Conservation (phyloP, 1,140 invertebrate species). For the Charaxes varanes region DNA sequence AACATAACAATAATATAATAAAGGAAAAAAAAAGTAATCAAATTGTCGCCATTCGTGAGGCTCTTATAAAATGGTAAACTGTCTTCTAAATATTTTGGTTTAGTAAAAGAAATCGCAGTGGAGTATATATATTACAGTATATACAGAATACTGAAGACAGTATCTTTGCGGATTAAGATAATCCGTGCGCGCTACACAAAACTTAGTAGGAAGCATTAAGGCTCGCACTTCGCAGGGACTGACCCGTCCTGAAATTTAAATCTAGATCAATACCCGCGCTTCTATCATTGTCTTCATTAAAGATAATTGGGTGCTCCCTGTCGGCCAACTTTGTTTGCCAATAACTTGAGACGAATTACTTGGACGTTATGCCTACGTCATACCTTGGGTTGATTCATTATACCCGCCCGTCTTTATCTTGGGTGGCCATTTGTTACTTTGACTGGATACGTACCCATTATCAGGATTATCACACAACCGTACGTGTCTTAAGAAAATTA, state of each 20-base stretch:
- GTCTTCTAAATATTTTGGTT: background rate
- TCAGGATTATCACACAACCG: no score
- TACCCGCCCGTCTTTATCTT: slow-evolving; percentile 16
- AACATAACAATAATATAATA: no score
- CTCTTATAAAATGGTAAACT: no score
- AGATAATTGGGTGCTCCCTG: slow-evolving; percentile 71
- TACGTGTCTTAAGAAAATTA: no score
- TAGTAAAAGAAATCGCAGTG: no score
- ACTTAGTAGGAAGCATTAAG: slow-evolving; percentile 71
- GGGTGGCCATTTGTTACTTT: slow-evolving; percentile 10
- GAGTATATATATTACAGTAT: no score
- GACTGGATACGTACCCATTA: no score
- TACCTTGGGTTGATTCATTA: slow-evolving; percentile 17
- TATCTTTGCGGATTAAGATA: slow-evolving; percentile 32
- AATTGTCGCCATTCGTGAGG: no score
- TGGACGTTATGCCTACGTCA: slow-evolving; percentile 37
- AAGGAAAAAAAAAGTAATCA: no score
- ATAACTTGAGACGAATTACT: slow-evolving; percentile 72
- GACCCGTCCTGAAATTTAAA: slow-evolving; percentile 74
- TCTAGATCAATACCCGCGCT: slow-evolving; percentile 74
- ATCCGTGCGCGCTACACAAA: slow-evolving; percentile 28
- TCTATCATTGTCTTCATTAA: slow-evolving; percentile 75
- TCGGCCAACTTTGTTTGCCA: slow-evolving; percentile 65
- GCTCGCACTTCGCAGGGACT: slow-evolving; percentile 65
- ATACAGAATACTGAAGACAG: no score